Base-by-base conservation (phyloP, 2,797 vertebrate species). In the Buceros bicornis region DNA sequence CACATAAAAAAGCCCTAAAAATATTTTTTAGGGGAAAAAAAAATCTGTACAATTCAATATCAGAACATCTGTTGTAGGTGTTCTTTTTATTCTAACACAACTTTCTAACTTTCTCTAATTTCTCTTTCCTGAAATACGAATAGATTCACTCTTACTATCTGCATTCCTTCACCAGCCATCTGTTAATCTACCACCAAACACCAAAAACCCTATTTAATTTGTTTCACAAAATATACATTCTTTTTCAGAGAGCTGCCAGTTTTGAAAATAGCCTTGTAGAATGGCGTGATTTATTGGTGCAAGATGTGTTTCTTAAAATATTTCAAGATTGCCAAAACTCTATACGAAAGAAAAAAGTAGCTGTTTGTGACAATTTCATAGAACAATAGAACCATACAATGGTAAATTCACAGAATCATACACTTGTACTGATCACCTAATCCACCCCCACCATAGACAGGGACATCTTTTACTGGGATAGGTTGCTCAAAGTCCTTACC, bases 171-270 rank as follows among this genome's bases (percentile, higher is more conserved):
- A 84, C 26, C 67, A 94, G 21, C 87, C 96, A 97, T 94, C 90
- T 97, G 90, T 82, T 87, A 84, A 79, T 79, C 29, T 16, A 76
- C 24, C 48, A 91, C 19, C 57, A 89, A 84, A 83, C 16, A 87
- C 24, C 19, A 64, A 76, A 86, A 82, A 72, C 50, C 3, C 2
- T 40, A 72, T 90, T 26, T 92, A 25, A 92, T 96, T 96, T 86
- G 24, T 57, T 95, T 97, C 87, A 86, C 79, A 94, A 87, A 96
- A 93, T 96, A 95, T 86, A 80, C 48, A 60, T 76, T 37, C 64
- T 94, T 95, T 95, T 89, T 74, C 53, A 87, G 83, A 95, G 58
- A 96, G 43, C 28, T 95, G 71, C 53, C 87, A 96, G 19, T 81
- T 79, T 87, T 91, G 65, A 74, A 88, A 69, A 78, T 29, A 94